Evolutionary conservation across 2,113 vertebrate genomes (phyloP).

Genomic region (Myodes glareolus): DNA sequence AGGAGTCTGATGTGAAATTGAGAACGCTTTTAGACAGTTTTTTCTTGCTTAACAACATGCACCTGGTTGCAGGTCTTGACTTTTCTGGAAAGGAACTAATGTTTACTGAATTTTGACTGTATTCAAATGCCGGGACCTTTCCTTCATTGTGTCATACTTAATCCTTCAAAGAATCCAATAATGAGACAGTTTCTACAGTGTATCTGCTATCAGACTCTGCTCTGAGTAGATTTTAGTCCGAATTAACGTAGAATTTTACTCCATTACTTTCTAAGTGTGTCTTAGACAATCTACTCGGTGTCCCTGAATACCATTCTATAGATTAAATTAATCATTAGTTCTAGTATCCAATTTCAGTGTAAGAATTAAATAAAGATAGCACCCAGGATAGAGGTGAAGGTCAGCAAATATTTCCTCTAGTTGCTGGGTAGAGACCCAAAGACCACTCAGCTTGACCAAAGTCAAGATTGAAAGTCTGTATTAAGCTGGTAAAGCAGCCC

Average conservation of each 20-base stretch:
- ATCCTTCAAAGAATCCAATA: neutral
- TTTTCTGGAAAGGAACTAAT: constrained; percentile 1
- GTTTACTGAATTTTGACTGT: neutral
- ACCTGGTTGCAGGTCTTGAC: neutral
- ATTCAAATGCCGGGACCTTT: neutral
- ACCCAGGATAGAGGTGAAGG: neutral
- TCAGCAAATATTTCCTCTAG: neutral
- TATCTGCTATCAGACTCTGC: neutral
- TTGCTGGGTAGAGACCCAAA: neutral
- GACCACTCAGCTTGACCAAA: neutral
- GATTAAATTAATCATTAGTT: constrained; percentile 49
- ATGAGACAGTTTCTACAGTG: neutral
- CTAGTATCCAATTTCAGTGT: neutral
- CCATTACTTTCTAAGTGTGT: constrained; percentile 38
- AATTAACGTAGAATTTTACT: neutral
- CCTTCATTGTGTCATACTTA: neutral
- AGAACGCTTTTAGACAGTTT: neutral
- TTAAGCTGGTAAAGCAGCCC: neutral
- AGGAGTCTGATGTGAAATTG: neutral
- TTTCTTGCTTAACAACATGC: neutral
- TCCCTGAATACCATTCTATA: neutral
- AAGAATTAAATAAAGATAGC: neutral
- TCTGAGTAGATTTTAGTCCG: neutral
- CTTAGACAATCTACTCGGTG: constrained; percentile 33
- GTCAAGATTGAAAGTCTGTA: neutral